Evolutionary conservation across 2,113 vertebrate species (phyloP).

Genomic region (Pelusios castaneus): DNA sequence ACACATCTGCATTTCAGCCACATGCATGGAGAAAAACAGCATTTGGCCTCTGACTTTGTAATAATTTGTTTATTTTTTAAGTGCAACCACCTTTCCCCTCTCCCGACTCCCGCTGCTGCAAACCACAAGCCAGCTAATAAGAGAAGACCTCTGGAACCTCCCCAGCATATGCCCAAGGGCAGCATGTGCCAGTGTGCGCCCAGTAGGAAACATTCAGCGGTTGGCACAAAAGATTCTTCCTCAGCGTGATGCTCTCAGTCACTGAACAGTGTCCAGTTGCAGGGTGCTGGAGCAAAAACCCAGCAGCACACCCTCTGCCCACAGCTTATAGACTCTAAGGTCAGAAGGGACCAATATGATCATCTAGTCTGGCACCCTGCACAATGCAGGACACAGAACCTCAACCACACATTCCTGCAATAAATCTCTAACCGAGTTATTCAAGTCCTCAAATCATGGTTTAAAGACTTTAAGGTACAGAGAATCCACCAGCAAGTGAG

Average conservation of each 20-base stretch:
- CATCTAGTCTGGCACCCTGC: too few species aligned
- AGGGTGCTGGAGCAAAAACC: neutral
- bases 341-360: too few species aligned
- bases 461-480: too few species aligned
- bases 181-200: neutral
- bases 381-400: too few species aligned
- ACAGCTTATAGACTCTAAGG: too few species aligned
- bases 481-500: too few species aligned
- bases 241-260: too few species aligned
- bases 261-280: too few species aligned
- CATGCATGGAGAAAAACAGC: neutral
- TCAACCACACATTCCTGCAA: too few species aligned
- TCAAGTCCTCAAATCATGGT: too few species aligned
- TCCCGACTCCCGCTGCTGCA: neutral
- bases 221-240: neutral
- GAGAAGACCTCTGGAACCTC: neutral
- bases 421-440: too few species aligned
- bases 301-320: neutral
- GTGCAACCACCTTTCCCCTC: neutral
- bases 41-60: neutral
- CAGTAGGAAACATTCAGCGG: too few species aligned
- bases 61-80: neutral
- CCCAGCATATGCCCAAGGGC: neutral
- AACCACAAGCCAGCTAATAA: rapidly evolving
- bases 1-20: conserved; percentile 45